A percentile compares a stretch with the other conserved stretches of the same genome.
These are phyloP conservation scores for Drosophila dunni DNA, from an alignment of 1,140 invertebrate species.

Conservation along the genomic window DNA sequence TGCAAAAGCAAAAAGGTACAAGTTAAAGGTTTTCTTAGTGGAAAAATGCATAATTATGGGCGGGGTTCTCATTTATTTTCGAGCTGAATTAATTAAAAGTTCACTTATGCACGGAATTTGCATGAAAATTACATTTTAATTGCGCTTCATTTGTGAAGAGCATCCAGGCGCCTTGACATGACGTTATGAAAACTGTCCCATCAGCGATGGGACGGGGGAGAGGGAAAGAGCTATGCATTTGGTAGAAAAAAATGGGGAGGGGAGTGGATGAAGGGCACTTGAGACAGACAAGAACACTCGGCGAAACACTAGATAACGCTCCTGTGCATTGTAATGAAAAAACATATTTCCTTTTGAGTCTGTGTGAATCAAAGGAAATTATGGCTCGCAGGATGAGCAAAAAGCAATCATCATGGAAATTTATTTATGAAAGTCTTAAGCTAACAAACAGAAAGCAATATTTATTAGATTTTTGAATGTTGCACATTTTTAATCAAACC, in stretches of 20 bases:
- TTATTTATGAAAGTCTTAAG: slow-evolving; percentile 14
- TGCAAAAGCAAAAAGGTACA: slow-evolving; percentile 34
- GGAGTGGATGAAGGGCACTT: slow-evolving; percentile 56
- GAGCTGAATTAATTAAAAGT: slow-evolving; percentile 81
- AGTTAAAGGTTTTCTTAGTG: slow-evolving; percentile 26
- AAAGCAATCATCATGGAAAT: slow-evolving; percentile 35
- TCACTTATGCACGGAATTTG: slow-evolving; percentile 82
- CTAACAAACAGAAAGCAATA: slow-evolving; percentile 49
- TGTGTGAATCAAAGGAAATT: neutral
- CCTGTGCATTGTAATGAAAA: slow-evolving; percentile 77
- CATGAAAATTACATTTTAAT: slow-evolving; percentile 83
- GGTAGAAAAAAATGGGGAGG: neutral
- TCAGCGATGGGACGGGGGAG: neutral
- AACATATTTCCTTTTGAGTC: slow-evolving; percentile 59
- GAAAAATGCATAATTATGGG: slow-evolving; percentile 72
- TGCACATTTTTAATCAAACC: neutral
- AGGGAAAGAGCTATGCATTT: neutral
- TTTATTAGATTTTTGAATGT: slow-evolving; percentile 53
- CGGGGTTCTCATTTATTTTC: slow-evolving; percentile 78
- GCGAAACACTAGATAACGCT: slow-evolving; percentile 67
- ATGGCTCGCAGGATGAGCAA: neutral
- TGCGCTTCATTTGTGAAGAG: slow-evolving; percentile 80
- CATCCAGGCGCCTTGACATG: slow-evolving; percentile 21
- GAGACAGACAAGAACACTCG: slow-evolving; percentile 75
- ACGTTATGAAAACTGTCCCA: slow-evolving; percentile 61